These are phyloP conservation scores for Ditylenchus weischeri DNA, from an alignment of 2,888 invertebrate genomes.

Conservation along the genomic window DNA sequence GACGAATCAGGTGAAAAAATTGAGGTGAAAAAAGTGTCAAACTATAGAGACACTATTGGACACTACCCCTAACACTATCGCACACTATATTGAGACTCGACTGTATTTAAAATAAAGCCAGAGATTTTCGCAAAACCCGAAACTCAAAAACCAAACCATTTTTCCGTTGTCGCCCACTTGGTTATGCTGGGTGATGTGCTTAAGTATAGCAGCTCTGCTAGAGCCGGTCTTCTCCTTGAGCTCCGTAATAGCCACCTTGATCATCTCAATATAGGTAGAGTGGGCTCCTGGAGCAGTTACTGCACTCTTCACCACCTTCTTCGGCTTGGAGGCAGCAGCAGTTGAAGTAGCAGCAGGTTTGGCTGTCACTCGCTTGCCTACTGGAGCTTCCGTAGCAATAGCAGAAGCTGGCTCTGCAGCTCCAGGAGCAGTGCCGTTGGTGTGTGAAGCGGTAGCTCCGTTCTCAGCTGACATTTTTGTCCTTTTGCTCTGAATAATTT, in stretches of 20 bases:
- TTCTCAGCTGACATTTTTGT: too few species aligned
- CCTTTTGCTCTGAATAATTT: conserved; percentile 11
- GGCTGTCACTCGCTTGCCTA: neutral
- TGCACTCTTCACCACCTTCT: neutral
- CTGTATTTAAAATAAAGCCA: too few species aligned
- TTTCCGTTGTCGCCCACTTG: neutral
- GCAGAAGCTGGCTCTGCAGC: too few species aligned
- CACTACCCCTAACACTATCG: too few species aligned
- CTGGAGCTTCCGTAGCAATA: too few species aligned
- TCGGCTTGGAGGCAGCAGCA: conserved; percentile 8
- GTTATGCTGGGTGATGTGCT: conserved; percentile 3
- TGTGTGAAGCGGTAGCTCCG: too few species aligned
- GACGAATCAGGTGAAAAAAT: too few species aligned
- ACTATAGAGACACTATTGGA: too few species aligned
- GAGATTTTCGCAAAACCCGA: too few species aligned
- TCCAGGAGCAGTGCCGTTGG: conserved; percentile 28
- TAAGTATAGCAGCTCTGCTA: neutral
- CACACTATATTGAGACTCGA: too few species aligned
- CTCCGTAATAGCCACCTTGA: conserved; percentile 2
- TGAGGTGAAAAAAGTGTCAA: too few species aligned
- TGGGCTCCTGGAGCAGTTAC: neutral
- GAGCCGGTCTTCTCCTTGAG: conserved; percentile 2
- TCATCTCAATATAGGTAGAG: conserved; percentile 1
- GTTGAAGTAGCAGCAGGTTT: conserved; percentile 36
- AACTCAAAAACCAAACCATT: conserved; percentile 23